Conservation (phyloP, 2,888 invertebrate species). For the Campopleginae sp. region DNA sequence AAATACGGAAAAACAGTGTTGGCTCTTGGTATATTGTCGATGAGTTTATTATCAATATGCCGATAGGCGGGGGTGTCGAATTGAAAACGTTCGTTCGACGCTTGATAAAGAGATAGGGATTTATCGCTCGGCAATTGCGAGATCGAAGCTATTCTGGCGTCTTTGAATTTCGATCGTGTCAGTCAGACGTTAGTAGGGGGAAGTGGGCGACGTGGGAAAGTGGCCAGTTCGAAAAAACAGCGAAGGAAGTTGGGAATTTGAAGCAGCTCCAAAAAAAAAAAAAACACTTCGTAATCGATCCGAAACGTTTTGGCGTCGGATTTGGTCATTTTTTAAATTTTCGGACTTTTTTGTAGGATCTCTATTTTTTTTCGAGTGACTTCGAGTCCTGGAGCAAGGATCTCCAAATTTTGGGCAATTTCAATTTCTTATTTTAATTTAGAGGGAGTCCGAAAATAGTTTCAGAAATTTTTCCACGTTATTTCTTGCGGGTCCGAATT, state of each 20-base stretch:
- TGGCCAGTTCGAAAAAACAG: not conserved
- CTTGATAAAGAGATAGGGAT: constrained; percentile 78
- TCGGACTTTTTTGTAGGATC: not conserved
- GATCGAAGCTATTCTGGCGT: constrained; percentile 59
- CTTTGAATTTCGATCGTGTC: constrained; percentile 52
- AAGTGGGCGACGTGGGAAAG: constrained; percentile 17
- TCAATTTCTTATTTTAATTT: not conserved
- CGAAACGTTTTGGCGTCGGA: not conserved
- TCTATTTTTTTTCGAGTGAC: not conserved
- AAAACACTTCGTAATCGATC: not conserved
- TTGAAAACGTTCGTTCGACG: constrained; percentile 72
- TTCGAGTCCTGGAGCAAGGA: not conserved
- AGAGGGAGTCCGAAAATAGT: not conserved
- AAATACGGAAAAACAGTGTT: not conserved
- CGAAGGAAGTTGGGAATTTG: constrained; percentile 3
- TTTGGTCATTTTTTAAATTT: not conserved
- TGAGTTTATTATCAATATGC: constrained; percentile 72
- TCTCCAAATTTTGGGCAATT: not conserved
- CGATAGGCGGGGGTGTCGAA: constrained; percentile 75
- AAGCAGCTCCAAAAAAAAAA: not conserved
- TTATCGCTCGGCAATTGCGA: constrained; percentile 73
- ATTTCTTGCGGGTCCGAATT: not conserved
- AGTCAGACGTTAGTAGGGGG: constrained; percentile 41
- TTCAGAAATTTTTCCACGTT: not conserved
- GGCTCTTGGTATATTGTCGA: constrained; percentile 17